phyloP scores from a whole-genome alignment of 2,113 vertebrate genomes.

The Riparia riparia region DNA sequence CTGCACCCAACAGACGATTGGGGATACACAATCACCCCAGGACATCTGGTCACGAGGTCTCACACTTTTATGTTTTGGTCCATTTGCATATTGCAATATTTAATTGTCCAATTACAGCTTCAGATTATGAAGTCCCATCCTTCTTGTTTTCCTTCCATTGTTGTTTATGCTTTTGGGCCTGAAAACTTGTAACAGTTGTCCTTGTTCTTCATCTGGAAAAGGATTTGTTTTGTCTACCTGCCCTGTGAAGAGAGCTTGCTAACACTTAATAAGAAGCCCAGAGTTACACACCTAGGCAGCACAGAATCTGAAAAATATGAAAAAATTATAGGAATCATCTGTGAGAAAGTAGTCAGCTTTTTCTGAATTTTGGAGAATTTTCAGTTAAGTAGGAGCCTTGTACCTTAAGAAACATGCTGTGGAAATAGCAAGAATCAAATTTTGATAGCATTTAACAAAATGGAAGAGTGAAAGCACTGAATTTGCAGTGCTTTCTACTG shows the following conservation, averaged over 20 bases:
- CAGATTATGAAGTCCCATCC: background rate
- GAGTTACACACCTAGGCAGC: background rate
- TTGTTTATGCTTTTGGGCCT: background rate
- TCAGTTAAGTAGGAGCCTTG: background rate
- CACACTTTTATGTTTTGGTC: background rate
- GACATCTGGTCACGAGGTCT: background rate
- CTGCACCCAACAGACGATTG: too few relatives aligned
- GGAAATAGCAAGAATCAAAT: background rate
- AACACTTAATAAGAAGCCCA: background rate
- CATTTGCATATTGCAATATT: background rate
- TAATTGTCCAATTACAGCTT: background rate
- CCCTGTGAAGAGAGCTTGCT: background rate
- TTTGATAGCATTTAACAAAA: background rate
- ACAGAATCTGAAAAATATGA: background rate
- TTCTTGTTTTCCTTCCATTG: background rate
- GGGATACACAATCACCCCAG: too few relatives aligned
- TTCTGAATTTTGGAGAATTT: background rate
- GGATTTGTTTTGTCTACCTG: background rate
- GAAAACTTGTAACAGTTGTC: background rate
- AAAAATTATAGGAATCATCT: background rate
- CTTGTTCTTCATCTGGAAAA: background rate
- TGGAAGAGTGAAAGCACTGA: background rate
- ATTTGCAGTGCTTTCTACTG: background rate
- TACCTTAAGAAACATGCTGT: background rate
- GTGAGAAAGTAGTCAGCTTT: background rate